Percentiles rank a stretch among this genome's conserved stretches.
Evolutionary conservation across 2,888 invertebrate species (phyloP).

Genomic region (Masnerella sp.): DNA sequence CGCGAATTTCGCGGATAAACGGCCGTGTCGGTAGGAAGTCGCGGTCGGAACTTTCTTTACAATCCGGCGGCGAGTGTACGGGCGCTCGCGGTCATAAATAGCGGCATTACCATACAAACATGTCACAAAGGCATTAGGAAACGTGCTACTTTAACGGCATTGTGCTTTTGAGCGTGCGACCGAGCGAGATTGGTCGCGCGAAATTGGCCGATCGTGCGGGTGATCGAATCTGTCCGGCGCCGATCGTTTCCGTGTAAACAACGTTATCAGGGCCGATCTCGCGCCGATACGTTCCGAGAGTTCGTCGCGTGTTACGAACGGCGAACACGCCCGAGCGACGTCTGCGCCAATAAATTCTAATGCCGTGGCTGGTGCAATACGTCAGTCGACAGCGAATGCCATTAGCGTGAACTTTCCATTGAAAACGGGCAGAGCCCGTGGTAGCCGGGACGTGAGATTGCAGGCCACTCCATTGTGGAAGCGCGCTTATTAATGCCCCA

Average conservation of each 20-base stretch:
- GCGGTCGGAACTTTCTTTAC: slow-evolving; percentile 43
- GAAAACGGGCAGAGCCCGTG: slow-evolving; percentile 64
- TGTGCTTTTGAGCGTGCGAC: slow-evolving; percentile 53
- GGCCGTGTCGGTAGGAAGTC: too few relatives aligned
- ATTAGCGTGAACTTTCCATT: slow-evolving; percentile 74
- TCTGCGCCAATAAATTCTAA: slow-evolving; percentile 72
- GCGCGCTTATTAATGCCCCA: slow-evolving; percentile 49
- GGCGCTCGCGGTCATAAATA: slow-evolving; percentile 32
- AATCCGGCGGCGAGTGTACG: slow-evolving; percentile 42
- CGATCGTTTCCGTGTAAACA: slow-evolving; percentile 62
- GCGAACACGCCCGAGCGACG: slow-evolving; percentile 67
- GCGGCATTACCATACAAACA: slow-evolving; percentile 46
- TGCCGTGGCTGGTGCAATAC: slow-evolving; percentile 63
- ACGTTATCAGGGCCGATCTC: slow-evolving; percentile 55
- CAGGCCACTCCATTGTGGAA: slow-evolving; percentile 67
- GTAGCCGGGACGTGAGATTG: slow-evolving; percentile 61
- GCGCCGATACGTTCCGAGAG: slow-evolving; percentile 52
- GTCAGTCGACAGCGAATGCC: slow-evolving; percentile 69
- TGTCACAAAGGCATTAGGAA: slow-evolving; percentile 56
- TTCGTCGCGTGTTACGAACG: slow-evolving; percentile 54
- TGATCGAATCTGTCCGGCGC: slow-evolving; percentile 58
- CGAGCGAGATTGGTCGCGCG: slow-evolving; percentile 36
- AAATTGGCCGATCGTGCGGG: slow-evolving; percentile 60
- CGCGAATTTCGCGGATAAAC: too few relatives aligned
- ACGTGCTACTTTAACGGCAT: slow-evolving; percentile 50